A percentile compares a stretch with the other conserved stretches of the same genome.
phyloP scores from a whole-genome alignment of 2,797 vertebrate species.

The Eulemur coronatus region DNA sequence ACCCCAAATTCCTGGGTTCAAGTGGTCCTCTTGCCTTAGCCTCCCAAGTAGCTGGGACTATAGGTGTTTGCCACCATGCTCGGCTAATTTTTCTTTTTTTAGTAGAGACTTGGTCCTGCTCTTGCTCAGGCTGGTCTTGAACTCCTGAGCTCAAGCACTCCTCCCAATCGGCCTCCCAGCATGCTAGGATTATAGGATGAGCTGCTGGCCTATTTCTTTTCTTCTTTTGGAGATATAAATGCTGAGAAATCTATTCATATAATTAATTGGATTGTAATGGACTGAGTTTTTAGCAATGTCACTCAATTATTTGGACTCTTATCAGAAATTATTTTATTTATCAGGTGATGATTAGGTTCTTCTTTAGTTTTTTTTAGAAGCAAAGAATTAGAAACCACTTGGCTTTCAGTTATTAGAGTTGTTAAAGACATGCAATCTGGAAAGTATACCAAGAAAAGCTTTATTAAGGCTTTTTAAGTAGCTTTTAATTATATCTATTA shows the following conservation, averaged over 20 bases:
- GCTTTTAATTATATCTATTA: not conserved
- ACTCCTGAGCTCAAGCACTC: too few relatives aligned
- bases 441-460: not conserved
- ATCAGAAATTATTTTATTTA: not conserved
- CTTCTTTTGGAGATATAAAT: not conserved
- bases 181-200: too few relatives aligned
- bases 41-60: too few relatives aligned
- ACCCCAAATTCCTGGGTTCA: too few relatives aligned
- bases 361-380: not conserved
- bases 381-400: conserved; percentile 1
- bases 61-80: too few relatives aligned
- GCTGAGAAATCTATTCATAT: not conserved
- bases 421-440: not conserved
- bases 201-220: too few relatives aligned
- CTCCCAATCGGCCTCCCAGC: too few relatives aligned
- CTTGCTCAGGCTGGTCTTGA: too few relatives aligned
- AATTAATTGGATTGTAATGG: not conserved
- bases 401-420: not conserved
- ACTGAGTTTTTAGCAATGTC: not conserved
- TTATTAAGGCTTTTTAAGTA: not conserved
- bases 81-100: too few relatives aligned
- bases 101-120: too few relatives aligned
- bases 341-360: not conserved
- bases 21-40: too few relatives aligned
- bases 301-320: not conserved